Evolutionary conservation across 2,888 invertebrate species (phyloP).

Genomic region (Acrobasis suavella): DNA sequence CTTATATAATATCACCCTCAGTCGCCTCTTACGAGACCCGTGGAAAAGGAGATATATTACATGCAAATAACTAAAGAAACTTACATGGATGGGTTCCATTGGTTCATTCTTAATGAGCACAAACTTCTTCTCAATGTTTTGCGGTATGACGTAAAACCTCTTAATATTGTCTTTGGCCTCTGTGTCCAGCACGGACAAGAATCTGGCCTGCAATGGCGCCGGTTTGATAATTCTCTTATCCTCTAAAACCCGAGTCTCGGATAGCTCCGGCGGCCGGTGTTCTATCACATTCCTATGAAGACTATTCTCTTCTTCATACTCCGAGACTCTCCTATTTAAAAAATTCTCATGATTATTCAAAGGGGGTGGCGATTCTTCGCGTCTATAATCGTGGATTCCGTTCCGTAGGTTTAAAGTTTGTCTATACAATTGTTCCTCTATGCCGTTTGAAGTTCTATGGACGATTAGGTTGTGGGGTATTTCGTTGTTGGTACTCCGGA

Average conservation of each 20-base stretch:
- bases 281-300: conserved; percentile 55
- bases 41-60: neutral
- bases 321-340: conserved; percentile 65
- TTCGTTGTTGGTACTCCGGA: conserved; percentile 60
- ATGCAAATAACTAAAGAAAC: conserved; percentile 35
- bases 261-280: conserved; percentile 54
- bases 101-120: conserved; percentile 85
- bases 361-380: conserved; percentile 64
- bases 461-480: conserved; percentile 68
- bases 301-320: conserved; percentile 67
- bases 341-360: conserved; percentile 65
- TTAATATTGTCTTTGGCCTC: conserved; percentile 64
- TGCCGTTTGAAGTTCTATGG: conserved; percentile 65
- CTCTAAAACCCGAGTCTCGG: conserved; percentile 63
- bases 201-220: conserved; percentile 66
- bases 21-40: neutral
- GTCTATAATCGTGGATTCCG: conserved; percentile 67
- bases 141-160: conserved; percentile 73
- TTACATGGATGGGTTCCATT: conserved; percentile 70
- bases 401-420: conserved; percentile 56
- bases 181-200: conserved; percentile 63
- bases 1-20: no score
- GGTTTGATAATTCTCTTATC: conserved; percentile 72
- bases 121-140: conserved; percentile 83
- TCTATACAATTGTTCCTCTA: conserved; percentile 64